Evolutionary conservation across 2,797 vertebrate species (phyloP).

Genomic region (Halcyon chelicuti): DNA sequence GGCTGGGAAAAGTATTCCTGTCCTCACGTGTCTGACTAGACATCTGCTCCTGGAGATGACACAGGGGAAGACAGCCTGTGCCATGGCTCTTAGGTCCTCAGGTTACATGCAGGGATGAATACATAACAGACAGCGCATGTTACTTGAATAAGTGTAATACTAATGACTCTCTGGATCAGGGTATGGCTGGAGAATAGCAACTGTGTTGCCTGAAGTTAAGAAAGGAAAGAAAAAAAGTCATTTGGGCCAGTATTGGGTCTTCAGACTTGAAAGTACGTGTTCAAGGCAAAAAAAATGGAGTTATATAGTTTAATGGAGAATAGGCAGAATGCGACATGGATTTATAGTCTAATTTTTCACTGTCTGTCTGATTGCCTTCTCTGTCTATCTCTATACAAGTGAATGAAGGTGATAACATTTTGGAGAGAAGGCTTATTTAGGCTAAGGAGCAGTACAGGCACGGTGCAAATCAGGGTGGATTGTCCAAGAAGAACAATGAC

Average conservation of each 20-base stretch:
- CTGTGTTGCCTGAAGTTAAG: background rate
- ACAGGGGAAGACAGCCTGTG: background rate
- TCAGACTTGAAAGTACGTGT: background rate
- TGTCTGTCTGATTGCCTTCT: slow-evolving; percentile 17
- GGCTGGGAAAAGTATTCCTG: background rate
- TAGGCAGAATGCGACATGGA: background rate
- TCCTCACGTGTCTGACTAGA: background rate
- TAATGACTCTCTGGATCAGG: background rate
- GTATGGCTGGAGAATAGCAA: background rate
- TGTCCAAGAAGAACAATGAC: slow-evolving; percentile 30
- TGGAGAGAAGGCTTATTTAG: slow-evolving; percentile 30
- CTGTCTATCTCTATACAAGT: background rate
- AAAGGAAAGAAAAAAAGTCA: background rate
- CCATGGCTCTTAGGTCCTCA: background rate
- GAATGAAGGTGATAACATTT: slow-evolving; percentile 3
- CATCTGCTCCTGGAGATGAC: background rate
- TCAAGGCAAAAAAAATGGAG: background rate
- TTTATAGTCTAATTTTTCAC: slow-evolving; percentile 26
- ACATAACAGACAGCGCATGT: background rate
- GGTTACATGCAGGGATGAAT: background rate
- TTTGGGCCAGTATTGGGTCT: background rate
- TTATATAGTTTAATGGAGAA: background rate
- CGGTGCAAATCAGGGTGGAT: slow-evolving; percentile 8
- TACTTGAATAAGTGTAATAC: background rate
- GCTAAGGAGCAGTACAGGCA: background rate